phyloP scores from a whole-genome alignment of 2,113 vertebrate species.

The Ophiodon elongatus region DNA sequence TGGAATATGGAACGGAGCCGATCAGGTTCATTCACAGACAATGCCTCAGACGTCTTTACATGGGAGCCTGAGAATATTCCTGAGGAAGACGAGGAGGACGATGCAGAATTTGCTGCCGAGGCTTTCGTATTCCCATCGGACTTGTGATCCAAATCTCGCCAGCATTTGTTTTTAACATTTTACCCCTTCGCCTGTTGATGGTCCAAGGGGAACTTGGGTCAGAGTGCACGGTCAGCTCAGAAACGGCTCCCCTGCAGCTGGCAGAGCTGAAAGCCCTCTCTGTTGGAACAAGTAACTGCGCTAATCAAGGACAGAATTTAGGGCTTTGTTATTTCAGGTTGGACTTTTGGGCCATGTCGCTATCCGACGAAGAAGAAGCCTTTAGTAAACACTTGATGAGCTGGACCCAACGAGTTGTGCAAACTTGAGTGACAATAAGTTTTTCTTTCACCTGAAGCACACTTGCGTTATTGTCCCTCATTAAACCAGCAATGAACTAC shows the following conservation, averaged over 20 bases:
- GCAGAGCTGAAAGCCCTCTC: neutral
- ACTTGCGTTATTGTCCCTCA: slow-evolving; percentile 1
- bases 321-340: slow-evolving; percentile 13
- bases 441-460: slow-evolving; percentile 11
- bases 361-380: neutral
- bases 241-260: slow-evolving; percentile 1
- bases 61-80: slow-evolving; percentile 84
- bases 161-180: slow-evolving; percentile 4
- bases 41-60: slow-evolving; percentile 77
- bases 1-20: slow-evolving; percentile 74
- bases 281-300: neutral
- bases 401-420: slow-evolving; percentile 1
- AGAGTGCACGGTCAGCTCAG: slow-evolving; percentile 1
- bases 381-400: neutral
- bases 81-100: slow-evolving; percentile 82
- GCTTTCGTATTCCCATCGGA: slow-evolving; percentile 83
- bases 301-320: neutral
- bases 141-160: slow-evolving; percentile 50
- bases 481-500: slow-evolving; percentile 2
- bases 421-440: slow-evolving; percentile 4
- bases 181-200: neutral
- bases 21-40: slow-evolving; percentile 76
- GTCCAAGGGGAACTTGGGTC: neutral
- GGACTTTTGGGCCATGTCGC: neutral
- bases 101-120: slow-evolving; percentile 85